Percentiles rank a stretch among this genome's conserved stretches.
phyloP scores from a whole-genome alignment of 2,888 invertebrate genomes.

The Myopa testacea region DNA sequence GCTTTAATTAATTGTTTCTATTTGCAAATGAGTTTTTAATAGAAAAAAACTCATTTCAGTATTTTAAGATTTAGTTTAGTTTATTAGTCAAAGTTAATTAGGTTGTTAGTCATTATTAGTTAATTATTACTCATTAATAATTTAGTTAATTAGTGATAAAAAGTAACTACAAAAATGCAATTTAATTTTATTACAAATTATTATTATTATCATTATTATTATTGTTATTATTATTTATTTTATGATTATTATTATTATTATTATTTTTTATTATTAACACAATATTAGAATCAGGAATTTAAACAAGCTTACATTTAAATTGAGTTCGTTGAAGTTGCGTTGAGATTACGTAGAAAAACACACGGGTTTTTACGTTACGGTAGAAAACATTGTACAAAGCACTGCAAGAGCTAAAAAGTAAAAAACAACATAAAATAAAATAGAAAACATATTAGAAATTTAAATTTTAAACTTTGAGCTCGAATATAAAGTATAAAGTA shows the following conservation, averaged over 20 bases:
- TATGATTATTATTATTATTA: not conserved
- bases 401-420: not conserved
- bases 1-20: no score
- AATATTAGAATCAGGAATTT: not conserved
- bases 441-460: constrained; percentile 21
- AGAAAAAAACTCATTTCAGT: no score
- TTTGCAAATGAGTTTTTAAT: no score
- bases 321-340: not conserved
- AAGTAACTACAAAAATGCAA: no score
- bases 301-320: not conserved
- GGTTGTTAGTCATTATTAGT: no score
- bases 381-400: not conserved
- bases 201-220: no score
- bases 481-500: not conserved
- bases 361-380: not conserved
- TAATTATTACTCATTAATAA: no score
- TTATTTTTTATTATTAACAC: not conserved
- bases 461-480: constrained; percentile 5
- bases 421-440: not conserved
- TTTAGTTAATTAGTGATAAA: no score
- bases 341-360: not conserved
- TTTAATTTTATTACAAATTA: no score
- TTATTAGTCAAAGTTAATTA: no score
- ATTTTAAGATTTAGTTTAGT: no score
- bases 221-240: no score